Conservation (phyloP, 2,113 vertebrate species). For the Eptesicus fuscus region DNA sequence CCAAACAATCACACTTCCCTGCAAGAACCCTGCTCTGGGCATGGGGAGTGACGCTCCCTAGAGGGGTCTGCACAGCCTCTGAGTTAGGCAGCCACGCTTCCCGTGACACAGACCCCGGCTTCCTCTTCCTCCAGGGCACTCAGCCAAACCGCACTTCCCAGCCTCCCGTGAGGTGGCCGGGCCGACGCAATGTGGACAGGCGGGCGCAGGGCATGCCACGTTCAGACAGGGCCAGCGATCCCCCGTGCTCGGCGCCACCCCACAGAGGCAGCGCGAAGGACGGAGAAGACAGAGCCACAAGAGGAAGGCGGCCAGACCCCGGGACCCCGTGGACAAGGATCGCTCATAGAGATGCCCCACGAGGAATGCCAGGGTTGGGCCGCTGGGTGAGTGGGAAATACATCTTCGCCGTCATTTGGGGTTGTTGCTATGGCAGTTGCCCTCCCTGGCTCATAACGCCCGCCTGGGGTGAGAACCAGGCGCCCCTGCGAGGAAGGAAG, state of each 20-base stretch:
- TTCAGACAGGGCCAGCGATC: background rate
- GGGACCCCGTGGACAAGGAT: background rate
- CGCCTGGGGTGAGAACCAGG: background rate
- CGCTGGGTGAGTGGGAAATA: background rate
- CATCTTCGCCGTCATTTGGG: background rate
- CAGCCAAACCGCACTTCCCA: background rate
- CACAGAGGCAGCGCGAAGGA: background rate
- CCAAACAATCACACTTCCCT: background rate
- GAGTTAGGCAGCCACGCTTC: background rate
- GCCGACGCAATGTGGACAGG: background rate
- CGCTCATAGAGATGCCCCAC: accelerated
- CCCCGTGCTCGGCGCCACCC: background rate
- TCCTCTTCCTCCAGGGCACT: background rate
- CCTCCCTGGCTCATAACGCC: background rate
- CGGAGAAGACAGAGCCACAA: background rate
- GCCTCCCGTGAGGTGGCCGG: background rate
- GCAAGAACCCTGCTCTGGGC: background rate
- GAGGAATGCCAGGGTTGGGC: background rate
- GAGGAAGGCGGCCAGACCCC: background rate
- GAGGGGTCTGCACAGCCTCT: background rate
- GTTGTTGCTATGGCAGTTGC: background rate
- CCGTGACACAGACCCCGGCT: background rate
- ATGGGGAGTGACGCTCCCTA: too few species aligned
- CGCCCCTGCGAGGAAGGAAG: background rate
- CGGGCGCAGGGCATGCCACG: accelerated